Evolutionary conservation across 1,140 invertebrate species (phyloP).

Genomic region (Dinoponera quadriceps): DNA sequence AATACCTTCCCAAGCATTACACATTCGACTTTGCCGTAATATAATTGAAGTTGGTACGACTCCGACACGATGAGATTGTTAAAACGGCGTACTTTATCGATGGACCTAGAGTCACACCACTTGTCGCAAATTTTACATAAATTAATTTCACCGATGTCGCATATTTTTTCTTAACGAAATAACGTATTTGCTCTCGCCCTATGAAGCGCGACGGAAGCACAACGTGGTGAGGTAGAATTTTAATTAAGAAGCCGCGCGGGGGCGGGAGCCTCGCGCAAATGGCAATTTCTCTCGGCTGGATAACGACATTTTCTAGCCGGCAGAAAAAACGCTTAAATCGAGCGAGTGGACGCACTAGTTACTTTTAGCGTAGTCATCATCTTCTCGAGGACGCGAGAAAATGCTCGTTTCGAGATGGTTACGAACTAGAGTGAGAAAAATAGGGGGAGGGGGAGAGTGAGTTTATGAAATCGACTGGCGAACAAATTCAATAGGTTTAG

Average conservation of each 20-base stretch:
- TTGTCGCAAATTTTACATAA: conserved; percentile 16
- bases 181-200: conserved; percentile 31
- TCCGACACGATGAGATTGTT: too few species aligned
- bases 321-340: conserved; percentile 34
- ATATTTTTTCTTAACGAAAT: background rate
- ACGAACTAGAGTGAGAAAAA: background rate
- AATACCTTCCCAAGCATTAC: too few species aligned
- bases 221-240: conserved; percentile 51
- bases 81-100: too few species aligned
- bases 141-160: background rate
- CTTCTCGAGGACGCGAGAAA: conserved; percentile 1
- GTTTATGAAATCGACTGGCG: background rate
- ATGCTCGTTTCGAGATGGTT: background rate
- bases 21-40: too few species aligned
- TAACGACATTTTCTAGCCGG: conserved; percentile 33
- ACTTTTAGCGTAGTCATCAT: conserved; percentile 47
- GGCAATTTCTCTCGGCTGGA: conserved; percentile 50
- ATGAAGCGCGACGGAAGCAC: conserved; percentile 30
- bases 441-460: background rate
- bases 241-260: conserved; percentile 66
- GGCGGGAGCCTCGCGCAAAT: conserved; percentile 16
- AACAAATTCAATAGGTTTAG: conserved; percentile 4
- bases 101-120: too few species aligned
- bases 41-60: too few species aligned
- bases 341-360: conserved; percentile 29